Evolutionary conservation across 2,113 vertebrate species (phyloP).

Genomic region (Lepisosteus oculatus): DNA sequence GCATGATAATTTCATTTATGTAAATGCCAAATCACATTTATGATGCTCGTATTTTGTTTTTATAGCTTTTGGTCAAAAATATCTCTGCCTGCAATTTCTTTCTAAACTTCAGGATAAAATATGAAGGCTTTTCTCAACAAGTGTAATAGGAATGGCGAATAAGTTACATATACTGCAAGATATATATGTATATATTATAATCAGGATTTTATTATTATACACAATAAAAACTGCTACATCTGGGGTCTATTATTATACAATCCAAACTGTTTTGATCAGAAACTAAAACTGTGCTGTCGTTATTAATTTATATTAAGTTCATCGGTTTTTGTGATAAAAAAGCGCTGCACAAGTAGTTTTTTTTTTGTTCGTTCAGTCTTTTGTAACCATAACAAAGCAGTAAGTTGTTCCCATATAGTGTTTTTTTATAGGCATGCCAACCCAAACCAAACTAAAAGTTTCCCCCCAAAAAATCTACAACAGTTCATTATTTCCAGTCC

Average conservation of each 20-base stretch:
- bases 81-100: not conserved
- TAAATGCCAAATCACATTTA: not conserved
- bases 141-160: constrained; percentile 74
- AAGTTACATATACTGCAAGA: constrained; percentile 38
- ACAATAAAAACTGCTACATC: constrained; percentile 68
- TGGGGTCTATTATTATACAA: constrained; percentile 72
- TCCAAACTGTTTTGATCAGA: constrained; percentile 76
- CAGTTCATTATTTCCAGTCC: constrained; percentile 76
- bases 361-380: constrained; percentile 42
- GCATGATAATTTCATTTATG: not conserved
- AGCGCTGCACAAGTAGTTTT: constrained; percentile 80
- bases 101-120: constrained; percentile 18
- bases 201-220: constrained; percentile 77
- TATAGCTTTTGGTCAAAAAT: not conserved
- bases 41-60: not conserved
- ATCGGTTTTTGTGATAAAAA: constrained; percentile 72
- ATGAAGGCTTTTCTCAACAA: constrained; percentile 64
- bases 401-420: constrained; percentile 79
- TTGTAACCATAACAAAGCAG: constrained; percentile 60
- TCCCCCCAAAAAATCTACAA: constrained; percentile 70
- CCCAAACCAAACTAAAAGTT: constrained; percentile 62
- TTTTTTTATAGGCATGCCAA: constrained; percentile 45
- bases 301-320: constrained; percentile 76
- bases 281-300: constrained; percentile 76
- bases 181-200: constrained; percentile 80